Evolutionary conservation across 2,113 vertebrate genomes (phyloP), one percentile per base, ranked within the genome.

Genomic region (Sorex araneus): DNA sequence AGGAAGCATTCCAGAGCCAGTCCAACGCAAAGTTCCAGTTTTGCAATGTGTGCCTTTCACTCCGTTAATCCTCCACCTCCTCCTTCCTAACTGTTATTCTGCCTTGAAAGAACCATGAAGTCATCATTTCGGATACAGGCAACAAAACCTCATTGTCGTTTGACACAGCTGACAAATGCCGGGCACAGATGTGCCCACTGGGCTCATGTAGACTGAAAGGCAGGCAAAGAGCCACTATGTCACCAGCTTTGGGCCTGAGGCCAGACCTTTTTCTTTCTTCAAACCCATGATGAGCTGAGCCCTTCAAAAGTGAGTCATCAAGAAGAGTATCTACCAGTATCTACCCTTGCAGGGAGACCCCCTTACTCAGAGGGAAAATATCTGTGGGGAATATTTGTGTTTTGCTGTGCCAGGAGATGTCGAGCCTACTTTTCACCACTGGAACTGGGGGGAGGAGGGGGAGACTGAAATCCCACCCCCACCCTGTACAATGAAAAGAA

Each of bases 81-180:
- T 78, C 76, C 4, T 2, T 50, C 28, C 83, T 76, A 54, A 87
- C 74, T 86, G 70, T 88, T 86, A 73, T 66, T 92, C 86, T 1
- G 16, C 36, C 67, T 45, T 66, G 69, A 92, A 95, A 81, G 94
- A 89, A 82, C 70, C 77, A 94, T 96, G 94, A 96, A 85, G 91
- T 96, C 96, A 97, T 96, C 81, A 0, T 64, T 93, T 92, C 8
- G 6, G 84, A 91, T 85, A 36, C 69, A 76, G 74, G 25, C 87
- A 93, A 96, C 94, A 97, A 92, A 88, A 1, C 34, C 69, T 25
- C 91, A 92, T 95, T 96, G 94, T 95, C 83, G 92, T 90, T 88
- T 82, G 25, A 69, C 47, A 74, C 77, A 94, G 84, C 74, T 10
- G 7, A 89, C 73, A 92, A 94, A 95, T 94, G 85, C 91, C 11